Evolutionary conservation across 2,113 vertebrate species (phyloP).

Genomic region (Macrotus californicus): DNA sequence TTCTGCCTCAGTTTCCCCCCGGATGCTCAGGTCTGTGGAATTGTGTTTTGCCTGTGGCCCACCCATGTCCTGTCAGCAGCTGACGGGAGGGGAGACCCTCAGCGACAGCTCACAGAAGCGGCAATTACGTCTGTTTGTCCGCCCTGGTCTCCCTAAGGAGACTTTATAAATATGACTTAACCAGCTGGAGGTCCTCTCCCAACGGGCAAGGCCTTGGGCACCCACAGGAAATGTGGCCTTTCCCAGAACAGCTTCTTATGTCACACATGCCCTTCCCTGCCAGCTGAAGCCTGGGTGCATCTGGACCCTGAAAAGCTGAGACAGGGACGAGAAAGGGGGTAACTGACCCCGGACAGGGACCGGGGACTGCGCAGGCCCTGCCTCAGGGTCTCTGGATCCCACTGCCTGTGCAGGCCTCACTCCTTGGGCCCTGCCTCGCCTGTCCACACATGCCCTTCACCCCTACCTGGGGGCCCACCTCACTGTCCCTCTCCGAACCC

Average conservation of each 20-base stretch:
- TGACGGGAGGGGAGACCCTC: not conserved
- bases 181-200: not conserved
- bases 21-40: not conserved
- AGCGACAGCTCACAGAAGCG: not conserved
- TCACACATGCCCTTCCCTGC: not conserved
- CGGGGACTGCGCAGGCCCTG: not conserved
- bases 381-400: not conserved
- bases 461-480: not conserved
- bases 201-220: not conserved
- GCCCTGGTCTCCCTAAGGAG: not conserved
- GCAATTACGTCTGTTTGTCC: not conserved
- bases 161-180: not conserved
- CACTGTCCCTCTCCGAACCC: not conserved
- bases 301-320: not conserved
- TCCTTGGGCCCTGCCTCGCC: not conserved
- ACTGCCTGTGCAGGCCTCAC: not conserved
- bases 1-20: not conserved
- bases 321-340: not conserved
- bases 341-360: not conserved
- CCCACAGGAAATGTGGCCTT: not conserved
- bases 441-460: accelerated
- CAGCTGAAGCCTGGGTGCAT: not conserved
- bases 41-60: not conserved
- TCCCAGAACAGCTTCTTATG: not conserved
- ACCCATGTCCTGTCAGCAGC: too few species aligned